phyloP scores from a whole-genome alignment of 2,888 invertebrate genomes.

The Platerodrilus igneus region DNA sequence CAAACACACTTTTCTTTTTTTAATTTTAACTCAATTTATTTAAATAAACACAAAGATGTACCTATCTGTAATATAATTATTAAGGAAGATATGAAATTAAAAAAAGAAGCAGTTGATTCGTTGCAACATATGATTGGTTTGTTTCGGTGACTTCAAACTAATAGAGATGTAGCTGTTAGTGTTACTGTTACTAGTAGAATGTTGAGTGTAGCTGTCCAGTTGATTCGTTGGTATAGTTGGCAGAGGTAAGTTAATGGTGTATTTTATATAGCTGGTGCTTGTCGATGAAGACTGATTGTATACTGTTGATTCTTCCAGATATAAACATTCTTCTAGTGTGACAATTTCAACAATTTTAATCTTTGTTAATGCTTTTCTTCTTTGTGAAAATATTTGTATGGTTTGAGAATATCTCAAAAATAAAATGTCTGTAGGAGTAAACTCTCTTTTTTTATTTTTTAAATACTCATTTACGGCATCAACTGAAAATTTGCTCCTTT shows the following conservation, averaged over 20 bases:
- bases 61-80: too few relatives aligned
- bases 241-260: too few relatives aligned
- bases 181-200: not conserved
- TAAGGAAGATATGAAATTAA: too few relatives aligned
- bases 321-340: not conserved
- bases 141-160: too few relatives aligned
- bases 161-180: not conserved
- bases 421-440: not conserved
- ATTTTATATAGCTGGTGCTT: not conserved
- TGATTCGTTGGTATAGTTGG: too few relatives aligned
- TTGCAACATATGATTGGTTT: too few relatives aligned
- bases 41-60: too few relatives aligned
- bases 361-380: not conserved
- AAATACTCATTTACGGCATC: not conserved
- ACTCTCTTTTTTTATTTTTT: conserved; percentile 1
- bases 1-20: not conserved
- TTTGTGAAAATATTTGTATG: not conserved
- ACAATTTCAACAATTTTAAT: not conserved
- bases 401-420: too few relatives aligned
- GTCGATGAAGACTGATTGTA: not conserved
- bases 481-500: not conserved
- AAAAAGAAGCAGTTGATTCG: too few relatives aligned
- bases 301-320: not conserved
- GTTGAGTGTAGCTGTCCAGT: too few relatives aligned
- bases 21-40: conserved; percentile 1